Percentiles rank a stretch among this genome's conserved stretches.
phyloP scores from a whole-genome alignment of 2,888 invertebrate species.

The Auanema sp. region DNA sequence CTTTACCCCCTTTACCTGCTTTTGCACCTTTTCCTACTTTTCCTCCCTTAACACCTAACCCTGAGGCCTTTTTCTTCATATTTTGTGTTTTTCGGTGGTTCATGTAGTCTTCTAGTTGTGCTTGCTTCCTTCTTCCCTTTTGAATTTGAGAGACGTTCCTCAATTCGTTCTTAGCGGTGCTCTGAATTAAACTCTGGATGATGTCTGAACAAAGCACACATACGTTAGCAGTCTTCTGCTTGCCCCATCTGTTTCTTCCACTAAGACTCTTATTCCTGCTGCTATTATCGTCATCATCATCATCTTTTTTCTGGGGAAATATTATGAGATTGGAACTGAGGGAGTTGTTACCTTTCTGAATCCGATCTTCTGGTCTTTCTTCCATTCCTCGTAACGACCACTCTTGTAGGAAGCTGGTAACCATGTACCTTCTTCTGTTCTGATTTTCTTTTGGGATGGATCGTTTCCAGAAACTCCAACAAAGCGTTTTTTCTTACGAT shows the following conservation, averaged over 20 bases:
- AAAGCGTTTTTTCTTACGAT: slow-evolving; percentile 93
- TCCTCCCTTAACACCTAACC: slow-evolving; percentile 16
- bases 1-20: not conserved
- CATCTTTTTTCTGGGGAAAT: not conserved
- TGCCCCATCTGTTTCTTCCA: not conserved
- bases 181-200: not conserved
- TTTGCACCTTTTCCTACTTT: slow-evolving; percentile 9
- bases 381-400: slow-evolving; percentile 71
- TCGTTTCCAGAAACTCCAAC: slow-evolving; percentile 67
- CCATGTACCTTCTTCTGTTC: slow-evolving; percentile 82
- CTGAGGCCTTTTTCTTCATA: slow-evolving; percentile 30
- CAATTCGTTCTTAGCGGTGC: slow-evolving; percentile 19
- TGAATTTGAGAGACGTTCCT: slow-evolving; percentile 38
- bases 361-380: slow-evolving; percentile 52
- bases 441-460: slow-evolving; percentile 76
- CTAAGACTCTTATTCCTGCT: not conserved
- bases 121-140: slow-evolving; percentile 45
- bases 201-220: no score
- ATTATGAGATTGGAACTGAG: not conserved
- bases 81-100: slow-evolving; percentile 42
- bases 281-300: not conserved
- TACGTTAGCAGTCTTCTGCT: not conserved
- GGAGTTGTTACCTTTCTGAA: slow-evolving; percentile 10
- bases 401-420: slow-evolving; percentile 88
- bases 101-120: slow-evolving; percentile 53